Evolutionary conservation across 1,140 invertebrate species (phyloP).

Genomic region (Dryas iulia): DNA sequence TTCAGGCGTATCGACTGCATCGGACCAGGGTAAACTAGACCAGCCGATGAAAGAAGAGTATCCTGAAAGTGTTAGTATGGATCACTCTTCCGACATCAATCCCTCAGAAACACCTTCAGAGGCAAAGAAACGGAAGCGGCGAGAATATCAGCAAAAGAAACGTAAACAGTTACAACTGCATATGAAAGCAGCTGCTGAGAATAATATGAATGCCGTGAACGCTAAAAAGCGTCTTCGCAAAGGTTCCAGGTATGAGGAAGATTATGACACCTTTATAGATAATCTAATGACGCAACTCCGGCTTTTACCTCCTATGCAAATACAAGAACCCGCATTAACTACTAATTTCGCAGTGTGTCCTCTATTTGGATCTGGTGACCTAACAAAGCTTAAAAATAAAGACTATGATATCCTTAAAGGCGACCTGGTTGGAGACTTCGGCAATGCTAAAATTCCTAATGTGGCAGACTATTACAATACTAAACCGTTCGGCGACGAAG

Average conservation of each 20-base stretch:
- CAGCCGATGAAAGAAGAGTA: slow-evolving; percentile 81
- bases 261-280: slow-evolving; percentile 95
- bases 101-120: slow-evolving; percentile 83
- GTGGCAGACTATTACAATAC: slow-evolving; percentile 90
- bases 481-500: slow-evolving; percentile 89
- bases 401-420: slow-evolving; percentile 87
- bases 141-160: slow-evolving; percentile 93
- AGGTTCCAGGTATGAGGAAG: slow-evolving; percentile 92
- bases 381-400: slow-evolving; percentile 86
- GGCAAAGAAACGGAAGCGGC: slow-evolving; percentile 89
- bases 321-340: slow-evolving; percentile 92
- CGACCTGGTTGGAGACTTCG: slow-evolving; percentile 89
- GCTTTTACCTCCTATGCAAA: slow-evolving; percentile 90
- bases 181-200: slow-evolving; percentile 80
- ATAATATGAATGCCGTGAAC: slow-evolving; percentile 82
- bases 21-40: slow-evolving; percentile 81
- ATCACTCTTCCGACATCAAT: slow-evolving; percentile 61
- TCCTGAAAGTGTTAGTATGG: slow-evolving; percentile 69
- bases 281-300: slow-evolving; percentile 92
- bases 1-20: slow-evolving; percentile 79
- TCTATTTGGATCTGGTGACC: slow-evolving; percentile 89
- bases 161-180: slow-evolving; percentile 83
- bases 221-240: slow-evolving; percentile 91
- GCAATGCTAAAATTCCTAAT: slow-evolving; percentile 85
- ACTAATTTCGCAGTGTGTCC: slow-evolving; percentile 91